Percentiles rank a stretch among this genome's conserved stretches.
Conservation (phyloP, 1,140 invertebrate genomes). For the Eumeta japonica region DNA sequence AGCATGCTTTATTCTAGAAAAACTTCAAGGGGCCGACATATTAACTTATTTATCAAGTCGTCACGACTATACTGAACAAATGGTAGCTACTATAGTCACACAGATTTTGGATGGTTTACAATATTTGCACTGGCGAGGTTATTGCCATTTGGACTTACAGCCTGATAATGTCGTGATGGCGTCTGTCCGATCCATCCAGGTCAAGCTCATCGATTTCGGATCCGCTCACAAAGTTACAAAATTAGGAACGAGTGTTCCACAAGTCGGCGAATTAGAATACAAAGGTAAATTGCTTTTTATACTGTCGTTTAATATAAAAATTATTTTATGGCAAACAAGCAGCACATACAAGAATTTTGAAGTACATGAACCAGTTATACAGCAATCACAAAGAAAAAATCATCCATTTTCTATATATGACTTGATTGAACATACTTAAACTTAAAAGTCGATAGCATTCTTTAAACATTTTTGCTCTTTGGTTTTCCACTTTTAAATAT, state of each 20-base stretch:
- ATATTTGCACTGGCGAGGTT: constrained; percentile 90
- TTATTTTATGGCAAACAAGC: neutral
- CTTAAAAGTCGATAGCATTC: too few species aligned
- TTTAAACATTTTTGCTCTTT: too few species aligned
- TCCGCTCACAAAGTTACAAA: constrained; percentile 78
- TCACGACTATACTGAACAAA: constrained; percentile 88
- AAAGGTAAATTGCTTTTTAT: constrained; percentile 59
- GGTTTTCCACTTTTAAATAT: too few species aligned
- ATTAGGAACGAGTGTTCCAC: constrained; percentile 70
- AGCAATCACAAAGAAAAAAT: too few species aligned
- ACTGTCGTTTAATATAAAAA: neutral
- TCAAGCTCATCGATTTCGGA: constrained; percentile 93
- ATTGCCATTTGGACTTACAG: constrained; percentile 90
- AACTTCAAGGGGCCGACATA: constrained; percentile 88
- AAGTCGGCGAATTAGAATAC: constrained; percentile 70
- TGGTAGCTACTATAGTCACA: constrained; percentile 78
- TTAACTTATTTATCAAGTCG: constrained; percentile 82
- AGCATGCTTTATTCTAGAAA: constrained; percentile 79
- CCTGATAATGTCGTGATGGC: constrained; percentile 97
- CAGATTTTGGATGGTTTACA: constrained; percentile 86
- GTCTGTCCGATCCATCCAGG: constrained; percentile 77
- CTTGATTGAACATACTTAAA: too few species aligned
- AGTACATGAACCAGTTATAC: too few species aligned
- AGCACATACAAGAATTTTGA: too few species aligned
- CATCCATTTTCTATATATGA: too few species aligned